phyloP scores from a whole-genome alignment of 2,888 invertebrate genomes.

The Griposia aprilina region DNA sequence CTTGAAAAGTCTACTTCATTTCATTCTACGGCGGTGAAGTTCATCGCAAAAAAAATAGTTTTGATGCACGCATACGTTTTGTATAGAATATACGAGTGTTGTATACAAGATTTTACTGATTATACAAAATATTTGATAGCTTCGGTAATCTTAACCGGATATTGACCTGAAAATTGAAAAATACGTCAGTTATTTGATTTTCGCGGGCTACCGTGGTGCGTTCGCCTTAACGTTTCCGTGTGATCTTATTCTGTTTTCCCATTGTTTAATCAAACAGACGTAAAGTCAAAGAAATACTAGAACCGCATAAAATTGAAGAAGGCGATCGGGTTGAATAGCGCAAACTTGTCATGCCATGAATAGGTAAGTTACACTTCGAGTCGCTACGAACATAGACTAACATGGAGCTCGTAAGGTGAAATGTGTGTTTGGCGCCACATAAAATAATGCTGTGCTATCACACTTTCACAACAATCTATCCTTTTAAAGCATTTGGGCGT shows the following conservation, averaged over 20 bases:
- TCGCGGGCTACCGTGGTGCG: too few relatives aligned
- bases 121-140: neutral
- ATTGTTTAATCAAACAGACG: too few relatives aligned
- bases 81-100: neutral
- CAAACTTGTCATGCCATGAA: neutral
- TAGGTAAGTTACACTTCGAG: neutral
- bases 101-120: neutral
- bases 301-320: conserved; percentile 10
- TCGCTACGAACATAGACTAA: neutral
- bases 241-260: too few relatives aligned
- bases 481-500: neutral
- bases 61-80: neutral
- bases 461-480: neutral
- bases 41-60: neutral
- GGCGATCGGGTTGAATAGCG: neutral
- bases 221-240: too few relatives aligned
- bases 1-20: neutral
- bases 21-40: neutral
- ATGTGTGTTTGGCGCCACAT: neutral
- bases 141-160: too few relatives aligned
- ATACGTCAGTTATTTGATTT: too few relatives aligned
- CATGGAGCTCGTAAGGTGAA: neutral
- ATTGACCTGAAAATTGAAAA: too few relatives aligned
- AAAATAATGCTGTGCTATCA: neutral
- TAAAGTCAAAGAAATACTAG: conserved; percentile 6